Evolutionary conservation across 2,888 invertebrate species (phyloP).

Genomic region (Andricus curvator): DNA sequence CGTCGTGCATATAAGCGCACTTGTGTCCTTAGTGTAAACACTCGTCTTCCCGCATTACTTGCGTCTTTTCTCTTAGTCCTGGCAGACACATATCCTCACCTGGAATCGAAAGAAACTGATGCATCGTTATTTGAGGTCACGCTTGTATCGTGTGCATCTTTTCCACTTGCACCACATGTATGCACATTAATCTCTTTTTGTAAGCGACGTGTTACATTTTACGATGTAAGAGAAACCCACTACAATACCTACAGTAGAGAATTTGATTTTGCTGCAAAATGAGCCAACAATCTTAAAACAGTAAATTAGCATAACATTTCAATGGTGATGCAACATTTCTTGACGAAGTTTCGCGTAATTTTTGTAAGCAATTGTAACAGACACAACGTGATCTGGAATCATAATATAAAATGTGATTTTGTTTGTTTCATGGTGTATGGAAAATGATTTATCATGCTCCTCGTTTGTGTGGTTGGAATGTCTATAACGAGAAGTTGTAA

Average conservation of each 20-base stretch:
- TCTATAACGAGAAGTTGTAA: neutral
- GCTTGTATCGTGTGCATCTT: neutral
- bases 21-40: conserved; percentile 21
- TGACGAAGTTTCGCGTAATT: no score
- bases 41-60: neutral
- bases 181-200: neutral
- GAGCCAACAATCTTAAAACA: neutral
- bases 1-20: neutral
- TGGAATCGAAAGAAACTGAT: neutral
- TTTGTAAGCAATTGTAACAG: no score
- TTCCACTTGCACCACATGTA: neutral
- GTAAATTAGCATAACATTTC: no score
- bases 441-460: neutral
- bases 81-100: conserved; percentile 36
- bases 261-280: neutral
- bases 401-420: neutral
- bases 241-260: no score
- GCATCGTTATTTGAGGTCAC: neutral
- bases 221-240: neutral
- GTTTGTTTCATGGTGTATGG: neutral
- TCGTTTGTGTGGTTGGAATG: neutral
- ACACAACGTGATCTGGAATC: neutral
- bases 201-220: neutral
- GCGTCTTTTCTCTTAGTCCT: neutral
- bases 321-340: no score